phyloP scores from a whole-genome alignment of 2,113 vertebrate genomes.

The Eptesicus fuscus region DNA sequence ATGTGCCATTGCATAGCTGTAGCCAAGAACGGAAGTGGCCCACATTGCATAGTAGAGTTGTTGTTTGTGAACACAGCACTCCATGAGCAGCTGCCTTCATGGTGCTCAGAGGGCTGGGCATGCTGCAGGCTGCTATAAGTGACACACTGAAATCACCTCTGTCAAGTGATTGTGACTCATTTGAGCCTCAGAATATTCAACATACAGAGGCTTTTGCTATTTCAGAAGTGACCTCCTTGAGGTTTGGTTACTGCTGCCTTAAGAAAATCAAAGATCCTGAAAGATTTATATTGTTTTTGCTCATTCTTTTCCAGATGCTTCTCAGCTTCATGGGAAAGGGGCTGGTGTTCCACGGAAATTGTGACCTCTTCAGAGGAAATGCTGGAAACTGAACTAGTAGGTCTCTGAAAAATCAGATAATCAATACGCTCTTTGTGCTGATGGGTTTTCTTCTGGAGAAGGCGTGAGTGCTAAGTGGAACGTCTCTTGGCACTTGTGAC shows the following conservation, averaged over 20 bases:
- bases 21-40: background rate
- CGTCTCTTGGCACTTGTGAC: conserved; percentile 47
- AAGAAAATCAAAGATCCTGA: background rate
- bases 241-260: background rate
- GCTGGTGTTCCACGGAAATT: conserved; percentile 83
- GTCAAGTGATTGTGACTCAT: background rate
- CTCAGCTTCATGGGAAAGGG: conserved; percentile 86
- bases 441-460: conserved; percentile 65
- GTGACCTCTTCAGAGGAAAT: conserved; percentile 76
- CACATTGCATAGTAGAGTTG: background rate
- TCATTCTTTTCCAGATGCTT: conserved; percentile 82
- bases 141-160: background rate
- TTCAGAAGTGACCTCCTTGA: background rate
- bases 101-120: background rate
- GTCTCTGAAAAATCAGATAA: conserved; percentile 39
- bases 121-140: background rate
- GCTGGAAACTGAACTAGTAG: conserved; percentile 44
- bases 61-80: background rate
- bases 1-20: background rate
- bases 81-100: background rate
- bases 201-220: background rate
- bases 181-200: background rate
- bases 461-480: conserved; percentile 37
- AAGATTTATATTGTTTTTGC: conserved; percentile 17
- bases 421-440: background rate